Evolutionary conservation across 2,888 invertebrate species (phyloP), one percentile per base, ranked within the genome.

Genomic region (Chaetogeoica ovagalla): DNA sequence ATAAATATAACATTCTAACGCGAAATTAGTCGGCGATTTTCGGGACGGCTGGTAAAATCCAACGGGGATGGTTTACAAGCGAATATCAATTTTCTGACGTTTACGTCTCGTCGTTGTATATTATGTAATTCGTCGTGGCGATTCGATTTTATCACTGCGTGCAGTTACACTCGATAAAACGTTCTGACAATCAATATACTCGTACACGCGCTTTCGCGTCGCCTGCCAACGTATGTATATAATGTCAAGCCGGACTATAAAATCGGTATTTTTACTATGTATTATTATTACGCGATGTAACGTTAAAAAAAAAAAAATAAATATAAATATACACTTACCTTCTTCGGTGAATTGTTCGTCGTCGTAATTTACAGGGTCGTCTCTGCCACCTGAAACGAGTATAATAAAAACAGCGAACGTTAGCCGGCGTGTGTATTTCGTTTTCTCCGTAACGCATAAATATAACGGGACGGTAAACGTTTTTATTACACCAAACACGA

Each of bases 311-410:
- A n/a, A n/a, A n/a, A n/a, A n/a, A n/a, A n/a, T n/a, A n/a, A n/a
- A n/a, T n/a, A n/a, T n/a, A n/a, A n/a, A n/a, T n/a, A 11, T 55
- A 84, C 30, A 43, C 87, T 86, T 84, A 88, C 87, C 87, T 87
- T 88, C 87, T 83, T 87, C 87, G 77, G 87, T 86, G 65, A 87
- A 83, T 83, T 87, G 87, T 39, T 86, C 86, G 63, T 87, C 87
- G 52, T 84, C 85, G 74, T 75, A 74, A 74, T 82, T 83, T 70
- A 83, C 68, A 37, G 72, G 77, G 55, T 83, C 83, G 65, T 84
- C 85, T 83, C 85, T 84, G 81, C 85, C 86, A 81, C 85, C 87
- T 87, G 85, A 81, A 86, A 83, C 69, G 79, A 75, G 55, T 83
- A 82, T 55, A n/a, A 57, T 70, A 23, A 74, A 81, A 66, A 55